Percentiles rank a stretch among this genome's conserved stretches.
These are phyloP conservation scores for Daubentonia madagascariensis DNA, from an alignment of 2,113 vertebrate species.

Conservation along the genomic window DNA sequence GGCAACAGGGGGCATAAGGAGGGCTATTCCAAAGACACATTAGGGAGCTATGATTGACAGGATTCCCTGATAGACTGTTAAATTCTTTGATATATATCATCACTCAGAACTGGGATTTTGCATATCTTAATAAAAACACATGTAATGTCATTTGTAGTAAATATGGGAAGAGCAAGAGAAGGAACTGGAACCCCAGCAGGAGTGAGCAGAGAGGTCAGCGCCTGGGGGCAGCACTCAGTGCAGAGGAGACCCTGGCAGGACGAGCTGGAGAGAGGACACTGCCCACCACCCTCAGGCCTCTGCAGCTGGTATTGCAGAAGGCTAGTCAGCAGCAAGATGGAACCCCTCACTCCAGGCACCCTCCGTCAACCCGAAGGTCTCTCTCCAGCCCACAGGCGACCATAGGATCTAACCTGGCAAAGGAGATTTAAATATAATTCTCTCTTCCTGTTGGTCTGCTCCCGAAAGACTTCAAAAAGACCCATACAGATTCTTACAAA, in stretches of 20 bases:
- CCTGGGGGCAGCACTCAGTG: too few species aligned
- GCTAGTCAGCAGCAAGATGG: neutral
- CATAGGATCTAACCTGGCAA: neutral
- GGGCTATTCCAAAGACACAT: neutral
- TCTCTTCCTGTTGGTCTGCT: neutral
- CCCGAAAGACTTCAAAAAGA: neutral
- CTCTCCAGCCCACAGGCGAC: neutral
- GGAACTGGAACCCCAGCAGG: neutral
- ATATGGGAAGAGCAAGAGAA: neutral
- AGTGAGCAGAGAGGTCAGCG: neutral
- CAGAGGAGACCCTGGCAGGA: neutral
- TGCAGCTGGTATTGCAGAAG: neutral
- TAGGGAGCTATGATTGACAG: neutral
- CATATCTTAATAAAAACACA: neutral
- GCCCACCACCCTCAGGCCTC: accelerated
- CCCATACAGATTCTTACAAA: neutral
- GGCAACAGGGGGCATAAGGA: too few species aligned
- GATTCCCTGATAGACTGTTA: neutral
- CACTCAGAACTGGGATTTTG: neutral
- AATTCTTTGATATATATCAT: neutral
- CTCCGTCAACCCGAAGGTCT: neutral
- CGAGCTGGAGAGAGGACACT: neutral
- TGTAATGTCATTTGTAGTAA: neutral
- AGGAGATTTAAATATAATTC: neutral
- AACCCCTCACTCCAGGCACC: accelerated